Conservation (phyloP, 2,797 vertebrate genomes). For the Phataginus tetradactyla region DNA sequence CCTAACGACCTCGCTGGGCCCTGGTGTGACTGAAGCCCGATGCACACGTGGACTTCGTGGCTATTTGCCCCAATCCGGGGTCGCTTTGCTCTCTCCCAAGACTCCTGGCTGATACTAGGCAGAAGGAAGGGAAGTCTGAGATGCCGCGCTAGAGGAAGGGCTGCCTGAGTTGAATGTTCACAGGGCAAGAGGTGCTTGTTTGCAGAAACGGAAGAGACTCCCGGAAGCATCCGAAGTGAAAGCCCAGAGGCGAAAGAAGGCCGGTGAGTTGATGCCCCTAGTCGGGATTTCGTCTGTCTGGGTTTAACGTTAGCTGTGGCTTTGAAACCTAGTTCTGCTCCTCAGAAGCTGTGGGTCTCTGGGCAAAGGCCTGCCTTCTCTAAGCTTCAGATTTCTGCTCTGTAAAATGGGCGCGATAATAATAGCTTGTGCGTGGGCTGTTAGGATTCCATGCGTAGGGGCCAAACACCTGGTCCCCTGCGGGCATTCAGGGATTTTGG, state of each 20-base stretch:
- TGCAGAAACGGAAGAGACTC: rapidly evolving
- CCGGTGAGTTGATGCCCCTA: too few relatives aligned
- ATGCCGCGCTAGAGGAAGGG: not conserved
- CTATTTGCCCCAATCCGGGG: not conserved
- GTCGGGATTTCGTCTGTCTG: rapidly evolving
- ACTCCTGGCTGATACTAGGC: not conserved
- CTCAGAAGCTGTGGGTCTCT: not conserved
- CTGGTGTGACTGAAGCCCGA: not conserved
- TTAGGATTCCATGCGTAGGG: rapidly evolving
- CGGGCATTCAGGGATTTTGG: not conserved
- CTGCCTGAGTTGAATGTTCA: not conserved
- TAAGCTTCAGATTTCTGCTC: not conserved
- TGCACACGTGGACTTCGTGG: not conserved
- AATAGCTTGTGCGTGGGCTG: not conserved
- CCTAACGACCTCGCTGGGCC: not conserved
- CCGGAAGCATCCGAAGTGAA: not conserved
- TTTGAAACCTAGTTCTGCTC: not conserved
- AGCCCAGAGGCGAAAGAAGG: not conserved
- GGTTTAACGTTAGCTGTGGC: not conserved
- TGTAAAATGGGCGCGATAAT: not conserved
- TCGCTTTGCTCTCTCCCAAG: not conserved
- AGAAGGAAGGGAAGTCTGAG: not conserved
- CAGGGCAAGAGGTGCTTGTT: not conserved
- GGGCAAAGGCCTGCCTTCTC: not conserved
- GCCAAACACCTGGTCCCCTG: not conserved